These are phyloP conservation scores for Chaetodon auriga DNA, from an alignment of 2,113 vertebrate genomes.

Conservation along the genomic window DNA sequence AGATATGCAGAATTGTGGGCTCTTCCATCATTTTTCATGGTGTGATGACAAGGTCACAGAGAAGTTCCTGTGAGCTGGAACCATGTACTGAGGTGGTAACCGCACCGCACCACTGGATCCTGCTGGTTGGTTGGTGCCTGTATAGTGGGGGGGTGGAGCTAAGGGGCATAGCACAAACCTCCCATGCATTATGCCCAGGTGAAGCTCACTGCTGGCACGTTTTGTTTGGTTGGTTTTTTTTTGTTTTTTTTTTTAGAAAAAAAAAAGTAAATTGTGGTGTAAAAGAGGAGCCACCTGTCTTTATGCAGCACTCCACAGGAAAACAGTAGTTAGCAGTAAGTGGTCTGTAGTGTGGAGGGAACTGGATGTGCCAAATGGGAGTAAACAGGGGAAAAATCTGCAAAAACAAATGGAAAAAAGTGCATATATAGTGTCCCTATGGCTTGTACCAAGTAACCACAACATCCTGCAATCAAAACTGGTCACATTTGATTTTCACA, in stretches of 20 bases:
- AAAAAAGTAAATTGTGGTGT: not conserved
- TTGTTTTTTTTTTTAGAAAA: no score
- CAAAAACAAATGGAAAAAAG: not conserved
- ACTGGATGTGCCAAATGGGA: not conserved
- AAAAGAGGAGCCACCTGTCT: not conserved
- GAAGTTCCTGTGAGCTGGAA: no score
- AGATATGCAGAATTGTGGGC: no score
- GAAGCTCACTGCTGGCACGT: no score
- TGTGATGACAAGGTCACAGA: no score
- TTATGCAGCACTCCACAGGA: not conserved
- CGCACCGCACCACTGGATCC: no score
- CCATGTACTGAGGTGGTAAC: no score
- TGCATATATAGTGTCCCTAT: not conserved
- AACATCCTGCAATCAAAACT: constrained; percentile 47
- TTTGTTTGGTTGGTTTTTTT: no score
- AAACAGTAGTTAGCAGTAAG: not conserved
- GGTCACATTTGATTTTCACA: constrained; percentile 27
- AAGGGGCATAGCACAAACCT: not conserved
- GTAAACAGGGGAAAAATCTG: not conserved
- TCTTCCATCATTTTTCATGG: no score
- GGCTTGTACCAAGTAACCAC: not conserved
- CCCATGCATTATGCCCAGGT: not conserved
- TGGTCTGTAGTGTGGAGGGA: not conserved
- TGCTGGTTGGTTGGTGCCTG: no score
- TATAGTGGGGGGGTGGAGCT: no score